Conservation (phyloP, 2,888 invertebrate genomes). For the Dendrolimus pini region DNA sequence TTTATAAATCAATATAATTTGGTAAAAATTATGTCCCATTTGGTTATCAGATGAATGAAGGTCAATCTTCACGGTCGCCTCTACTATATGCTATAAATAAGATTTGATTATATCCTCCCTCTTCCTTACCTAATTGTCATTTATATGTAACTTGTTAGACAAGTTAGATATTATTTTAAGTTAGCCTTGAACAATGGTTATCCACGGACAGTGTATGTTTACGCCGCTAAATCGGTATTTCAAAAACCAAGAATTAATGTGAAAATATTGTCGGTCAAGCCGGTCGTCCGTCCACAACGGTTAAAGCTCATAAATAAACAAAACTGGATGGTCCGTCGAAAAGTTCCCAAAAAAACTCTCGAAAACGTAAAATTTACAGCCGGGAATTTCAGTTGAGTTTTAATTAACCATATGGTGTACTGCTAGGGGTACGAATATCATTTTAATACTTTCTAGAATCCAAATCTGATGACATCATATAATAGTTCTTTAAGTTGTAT, state of each 20-base stretch:
- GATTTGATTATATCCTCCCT: too few relatives aligned
- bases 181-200: constrained; percentile 26
- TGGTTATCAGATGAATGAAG: too few relatives aligned
- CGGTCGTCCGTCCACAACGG: constrained; percentile 49
- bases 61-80: too few relatives aligned
- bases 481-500: too few relatives aligned
- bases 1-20: too few relatives aligned
- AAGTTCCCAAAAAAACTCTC: constrained; percentile 61
- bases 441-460: too few relatives aligned
- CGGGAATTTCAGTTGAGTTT: constrained; percentile 62
- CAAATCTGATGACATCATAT: too few relatives aligned
- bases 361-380: constrained; percentile 66
- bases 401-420: constrained; percentile 60
- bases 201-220: constrained; percentile 25
- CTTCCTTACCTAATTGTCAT: too few relatives aligned
- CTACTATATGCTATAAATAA: too few relatives aligned
- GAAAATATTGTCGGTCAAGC: constrained; percentile 60
- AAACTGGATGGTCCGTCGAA: constrained; percentile 70
- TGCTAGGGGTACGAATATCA: constrained; percentile 2
- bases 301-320: constrained; percentile 74
- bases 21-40: too few relatives aligned
- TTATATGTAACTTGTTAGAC: too few relatives aligned
- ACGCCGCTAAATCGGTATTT: constrained; percentile 47
- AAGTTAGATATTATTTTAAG: too few relatives aligned
- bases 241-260: constrained; percentile 55